phyloP scores from a whole-genome alignment of 2,797 vertebrate species.

The Myotis planiceps region DNA sequence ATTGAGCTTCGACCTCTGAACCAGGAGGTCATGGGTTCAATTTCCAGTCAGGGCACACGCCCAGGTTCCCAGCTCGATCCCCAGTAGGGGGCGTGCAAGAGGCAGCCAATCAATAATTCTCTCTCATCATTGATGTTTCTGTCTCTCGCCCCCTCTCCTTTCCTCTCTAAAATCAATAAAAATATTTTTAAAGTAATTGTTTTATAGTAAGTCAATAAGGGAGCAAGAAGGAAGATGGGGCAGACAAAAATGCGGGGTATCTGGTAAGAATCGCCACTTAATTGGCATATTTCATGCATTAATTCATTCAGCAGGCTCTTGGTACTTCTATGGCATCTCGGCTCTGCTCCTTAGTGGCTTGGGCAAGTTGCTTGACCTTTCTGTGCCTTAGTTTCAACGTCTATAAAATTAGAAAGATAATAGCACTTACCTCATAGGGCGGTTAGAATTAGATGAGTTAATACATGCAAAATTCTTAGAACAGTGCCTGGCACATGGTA shows the following conservation, averaged over 20 bases:
- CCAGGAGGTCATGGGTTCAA: no score
- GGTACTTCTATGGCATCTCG: background rate
- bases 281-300: background rate
- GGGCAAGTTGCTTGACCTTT: background rate
- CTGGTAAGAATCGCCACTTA: background rate
- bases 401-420: conserved; percentile 8
- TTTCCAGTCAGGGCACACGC: no score
- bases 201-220: background rate
- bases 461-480: background rate
- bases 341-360: background rate
- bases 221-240: background rate
- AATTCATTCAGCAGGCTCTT: background rate
- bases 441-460: background rate
- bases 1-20: no score
- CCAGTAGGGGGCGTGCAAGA: no score
- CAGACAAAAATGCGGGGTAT: background rate
- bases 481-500: background rate
- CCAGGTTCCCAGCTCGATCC: no score
- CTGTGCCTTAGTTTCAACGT: background rate
- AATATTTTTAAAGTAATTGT: background rate
- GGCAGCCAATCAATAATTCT: no score
- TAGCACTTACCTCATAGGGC: background rate
- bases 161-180: no score
- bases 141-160: no score
- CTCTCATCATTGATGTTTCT: no score